phyloP scores from a whole-genome alignment of 2,797 vertebrate genomes.

The Anniella stebbinsi region DNA sequence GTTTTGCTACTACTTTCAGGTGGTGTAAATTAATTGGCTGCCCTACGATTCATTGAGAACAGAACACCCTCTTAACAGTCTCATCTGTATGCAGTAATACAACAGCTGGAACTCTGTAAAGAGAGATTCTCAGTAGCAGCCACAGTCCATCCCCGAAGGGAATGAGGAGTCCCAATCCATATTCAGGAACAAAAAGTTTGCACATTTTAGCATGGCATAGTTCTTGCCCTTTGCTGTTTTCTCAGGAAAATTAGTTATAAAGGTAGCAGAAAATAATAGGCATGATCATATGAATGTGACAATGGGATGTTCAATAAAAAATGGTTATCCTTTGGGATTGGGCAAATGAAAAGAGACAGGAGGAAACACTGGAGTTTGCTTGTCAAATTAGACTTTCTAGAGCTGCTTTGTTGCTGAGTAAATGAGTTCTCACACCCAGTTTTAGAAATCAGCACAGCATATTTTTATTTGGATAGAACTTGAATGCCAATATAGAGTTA shows the following conservation, averaged over 20 bases:
- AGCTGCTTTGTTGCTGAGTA: not conserved
- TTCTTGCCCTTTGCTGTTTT: not conserved
- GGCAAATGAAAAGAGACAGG: not conserved
- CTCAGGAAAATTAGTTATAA: not conserved
- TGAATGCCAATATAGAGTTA: too few species aligned
- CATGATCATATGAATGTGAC: not conserved
- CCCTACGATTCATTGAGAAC: not conserved
- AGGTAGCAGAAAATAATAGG: not conserved
- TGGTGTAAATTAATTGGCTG: not conserved
- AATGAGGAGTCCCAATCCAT: not conserved
- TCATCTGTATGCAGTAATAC: not conserved
- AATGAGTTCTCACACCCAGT: not conserved
- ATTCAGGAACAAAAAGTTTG: not conserved
- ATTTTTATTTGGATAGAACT: not conserved
- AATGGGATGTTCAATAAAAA: not conserved
- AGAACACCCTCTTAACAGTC: not conserved
- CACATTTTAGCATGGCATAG: not conserved
- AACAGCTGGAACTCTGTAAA: not conserved
- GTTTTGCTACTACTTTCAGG: not conserved
- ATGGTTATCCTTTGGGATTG: not conserved
- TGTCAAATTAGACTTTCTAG: not conserved
- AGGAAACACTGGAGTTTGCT: not conserved
- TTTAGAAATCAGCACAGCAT: conserved; percentile 3
- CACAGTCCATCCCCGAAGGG: not conserved
- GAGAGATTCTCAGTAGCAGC: not conserved